A percentile compares a stretch with the other conserved stretches of the same genome.
Conservation (phyloP, 2,797 vertebrate genomes). For the Eulemur albifrons region DNA sequence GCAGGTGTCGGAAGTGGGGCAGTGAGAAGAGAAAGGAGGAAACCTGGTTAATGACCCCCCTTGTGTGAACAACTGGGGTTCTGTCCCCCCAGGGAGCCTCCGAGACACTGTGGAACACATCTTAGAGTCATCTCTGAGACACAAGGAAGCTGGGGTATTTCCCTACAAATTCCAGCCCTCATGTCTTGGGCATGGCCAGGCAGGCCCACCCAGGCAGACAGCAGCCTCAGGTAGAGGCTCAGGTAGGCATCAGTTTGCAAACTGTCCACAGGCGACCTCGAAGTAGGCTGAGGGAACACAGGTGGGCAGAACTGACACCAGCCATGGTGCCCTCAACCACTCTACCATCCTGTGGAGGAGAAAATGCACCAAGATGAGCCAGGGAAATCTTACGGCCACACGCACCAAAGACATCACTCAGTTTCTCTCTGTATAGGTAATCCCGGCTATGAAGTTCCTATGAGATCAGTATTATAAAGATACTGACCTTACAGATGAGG, state of each 20-base stretch:
- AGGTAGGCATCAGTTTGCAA: neutral
- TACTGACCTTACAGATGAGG: neutral
- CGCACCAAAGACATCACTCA: neutral
- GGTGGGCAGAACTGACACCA: neutral
- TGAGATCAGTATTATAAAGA: neutral
- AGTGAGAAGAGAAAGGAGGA: neutral
- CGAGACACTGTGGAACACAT: neutral
- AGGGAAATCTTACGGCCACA: neutral
- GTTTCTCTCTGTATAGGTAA: neutral
- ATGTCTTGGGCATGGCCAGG: neutral
- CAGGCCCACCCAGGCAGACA: neutral
- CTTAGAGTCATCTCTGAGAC: neutral
- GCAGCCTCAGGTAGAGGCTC: neutral
- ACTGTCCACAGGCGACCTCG: accelerated
- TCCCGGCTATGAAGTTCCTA: neutral
- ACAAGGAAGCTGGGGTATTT: neutral
- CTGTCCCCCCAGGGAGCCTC: neutral
- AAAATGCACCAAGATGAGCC: neutral
- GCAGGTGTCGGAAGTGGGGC: accelerated
- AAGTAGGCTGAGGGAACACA: neutral
- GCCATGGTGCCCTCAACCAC: no score
- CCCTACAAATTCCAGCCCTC: neutral
- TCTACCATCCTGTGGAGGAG: accelerated
- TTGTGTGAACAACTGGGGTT: neutral
- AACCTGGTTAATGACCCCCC: neutral